Evolutionary conservation across 2,797 vertebrate species (phyloP), one percentile per base, ranked within the genome.

Genomic region (Lophius americanus): DNA sequence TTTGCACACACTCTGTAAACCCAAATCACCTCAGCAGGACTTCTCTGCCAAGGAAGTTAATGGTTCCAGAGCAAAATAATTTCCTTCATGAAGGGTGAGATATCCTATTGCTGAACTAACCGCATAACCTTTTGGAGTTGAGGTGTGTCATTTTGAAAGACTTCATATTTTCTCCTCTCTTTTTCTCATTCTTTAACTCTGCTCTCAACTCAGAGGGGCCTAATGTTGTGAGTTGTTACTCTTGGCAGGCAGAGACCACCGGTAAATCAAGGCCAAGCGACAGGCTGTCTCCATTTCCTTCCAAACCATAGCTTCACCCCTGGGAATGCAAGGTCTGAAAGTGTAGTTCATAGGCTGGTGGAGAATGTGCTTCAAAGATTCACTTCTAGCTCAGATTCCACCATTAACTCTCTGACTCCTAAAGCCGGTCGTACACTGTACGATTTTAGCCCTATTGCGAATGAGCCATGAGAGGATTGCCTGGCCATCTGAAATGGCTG

Each of bases 171-270:
- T 41, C 47, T 41, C 3, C 52, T 37, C 36, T 54, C 35, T 12
- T 67, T 72, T 41, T 59, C 60, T 63, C 51, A 60, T 78, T 85
- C 65, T 76, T 71, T 79, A 75, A 54, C 67, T 76, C 63, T 54
- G 46, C 58, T 87, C 58, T 73, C 69, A 73, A 82, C 76, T 83
- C 64, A 77, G 75, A 85, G 65, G 53, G 78, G 70, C 48, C 79
- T 83, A 87, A 85, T 75, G 70, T 77, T 78, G 79, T 86, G 85
- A 85, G 85, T 89, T 92, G 85, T 88, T 87, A 44, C 78, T 87
- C 75, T 87, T 88, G 85, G 89, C 84, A 75, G 78, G 60, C 62
- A 3, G 60, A 51, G 63, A 64, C 57, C 70, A 86, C 78, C 81
- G 86, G 85, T 85, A 90, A 90, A 85, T 88, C 82, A 88, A 68